Evolutionary conservation across 2,888 invertebrate species (phyloP), one percentile per base, ranked within the genome.

Genomic region (Pandemis heparana): DNA sequence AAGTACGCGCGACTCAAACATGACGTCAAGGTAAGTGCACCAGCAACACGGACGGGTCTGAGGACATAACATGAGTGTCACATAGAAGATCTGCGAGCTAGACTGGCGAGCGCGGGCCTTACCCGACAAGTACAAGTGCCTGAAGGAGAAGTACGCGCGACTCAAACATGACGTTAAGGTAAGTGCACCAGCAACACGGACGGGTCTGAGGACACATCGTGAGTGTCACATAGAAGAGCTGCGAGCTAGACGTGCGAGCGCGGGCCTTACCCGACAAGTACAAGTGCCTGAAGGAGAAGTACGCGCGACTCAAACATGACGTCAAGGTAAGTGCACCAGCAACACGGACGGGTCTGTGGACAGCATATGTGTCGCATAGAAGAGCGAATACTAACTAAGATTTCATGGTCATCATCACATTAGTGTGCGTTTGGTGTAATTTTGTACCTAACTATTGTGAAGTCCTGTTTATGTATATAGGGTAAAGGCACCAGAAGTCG

Each of bases 91-190:
- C n/a, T 97, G 66, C 95, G 96, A 6, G 95, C 95, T 1, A 96
- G 96, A 60, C 86, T 96, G 2, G 90, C 95, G 8, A 92, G 96
- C 97, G 82, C 96, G 96, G 80, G 92, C 96, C 60, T 84, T 97
- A 2, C 96, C 96, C 79, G 97, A 97, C 79, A 98, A 98, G 85
- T 98, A 98, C 85, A 95, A 96, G 64, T 96, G 96, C 71, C 92
- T 98, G 67, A 97, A 97, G 87, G 97, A 97, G 83, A 98, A 98
- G 87, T 97, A 98, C 81, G 95, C 96, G 32, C 94, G 97, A 14
- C 90, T 98, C 71, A 98, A 98, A 86, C 97, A 96, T 32, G 97
- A 98, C 79, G 97, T 97, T 10, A 96, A 97, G 88, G 90, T 96
- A 10, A 14, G 48, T n/a, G 14, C 23, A 32, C 23, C 23, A 32